Conservation (phyloP, 2,113 vertebrate genomes). For the Edolisoma coerulescens region DNA sequence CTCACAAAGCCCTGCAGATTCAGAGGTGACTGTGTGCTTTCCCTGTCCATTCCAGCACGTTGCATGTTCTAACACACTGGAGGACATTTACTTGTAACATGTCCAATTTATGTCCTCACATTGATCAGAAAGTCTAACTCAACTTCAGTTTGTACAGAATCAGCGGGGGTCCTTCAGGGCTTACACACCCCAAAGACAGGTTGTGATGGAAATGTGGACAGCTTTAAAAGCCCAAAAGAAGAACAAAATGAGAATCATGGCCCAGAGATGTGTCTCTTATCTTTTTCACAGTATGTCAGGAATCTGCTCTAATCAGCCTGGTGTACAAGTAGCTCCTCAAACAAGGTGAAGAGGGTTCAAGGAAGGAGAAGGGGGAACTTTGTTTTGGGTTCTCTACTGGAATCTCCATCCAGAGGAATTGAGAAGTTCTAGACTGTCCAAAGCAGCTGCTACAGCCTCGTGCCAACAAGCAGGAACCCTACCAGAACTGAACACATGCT, state of each 20-base stretch:
- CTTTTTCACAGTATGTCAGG: not conserved
- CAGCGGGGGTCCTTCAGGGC: not conserved
- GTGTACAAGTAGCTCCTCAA: not conserved
- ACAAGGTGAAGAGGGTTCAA: not conserved
- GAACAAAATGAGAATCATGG: not conserved
- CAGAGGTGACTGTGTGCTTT: not conserved
- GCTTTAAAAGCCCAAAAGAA: not conserved
- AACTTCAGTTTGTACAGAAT: not conserved
- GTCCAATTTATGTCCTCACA: fast-evolving
- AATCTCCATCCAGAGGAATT: not conserved
- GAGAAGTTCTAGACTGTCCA: not conserved
- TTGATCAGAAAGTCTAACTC: not conserved
- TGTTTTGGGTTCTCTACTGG: not conserved
- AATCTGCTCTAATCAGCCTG: not conserved
- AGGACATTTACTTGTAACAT: not conserved
- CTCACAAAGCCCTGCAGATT: not conserved
- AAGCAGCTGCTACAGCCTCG: not conserved
- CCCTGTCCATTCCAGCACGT: not conserved
- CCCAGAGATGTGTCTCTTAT: not conserved
- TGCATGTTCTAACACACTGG: not conserved
- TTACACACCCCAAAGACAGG: not conserved
- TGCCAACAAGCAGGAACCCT: not conserved
- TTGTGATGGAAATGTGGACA: not conserved
- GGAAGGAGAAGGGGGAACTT: not conserved
- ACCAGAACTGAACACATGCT: not conserved